Percentiles rank a stretch among this genome's conserved stretches.
Conservation (phyloP, 2,888 invertebrate genomes). For the Eilema caniola region DNA sequence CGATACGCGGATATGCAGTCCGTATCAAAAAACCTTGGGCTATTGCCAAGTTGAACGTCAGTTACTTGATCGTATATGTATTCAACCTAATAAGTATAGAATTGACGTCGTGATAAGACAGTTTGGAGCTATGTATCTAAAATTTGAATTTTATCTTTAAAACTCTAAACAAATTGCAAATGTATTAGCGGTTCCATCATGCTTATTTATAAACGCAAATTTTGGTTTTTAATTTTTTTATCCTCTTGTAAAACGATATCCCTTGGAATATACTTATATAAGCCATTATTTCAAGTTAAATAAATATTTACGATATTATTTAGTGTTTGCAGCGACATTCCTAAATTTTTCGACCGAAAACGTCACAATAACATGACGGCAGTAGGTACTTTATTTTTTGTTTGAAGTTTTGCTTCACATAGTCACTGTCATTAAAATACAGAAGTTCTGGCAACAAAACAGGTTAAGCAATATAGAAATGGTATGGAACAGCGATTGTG, state of each 20-base stretch:
- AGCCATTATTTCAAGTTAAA: background rate
- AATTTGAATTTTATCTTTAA: background rate
- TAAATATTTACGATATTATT: background rate
- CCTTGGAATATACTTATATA: background rate
- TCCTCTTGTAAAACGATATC: background rate
- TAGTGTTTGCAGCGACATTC: background rate
- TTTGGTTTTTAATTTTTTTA: background rate
- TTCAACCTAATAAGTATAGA: slow-evolving; percentile 20
- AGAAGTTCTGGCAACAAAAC: slow-evolving; percentile 5
- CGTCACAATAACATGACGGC: slow-evolving; percentile 8
- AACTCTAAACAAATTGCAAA: background rate
- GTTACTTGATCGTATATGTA: slow-evolving; percentile 50
- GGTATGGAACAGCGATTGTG: slow-evolving; percentile 66
- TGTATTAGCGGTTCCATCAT: background rate
- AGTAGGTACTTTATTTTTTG: background rate
- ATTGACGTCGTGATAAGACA: background rate
- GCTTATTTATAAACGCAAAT: background rate
- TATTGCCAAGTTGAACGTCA: slow-evolving; percentile 67
- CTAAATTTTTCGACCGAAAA: background rate
- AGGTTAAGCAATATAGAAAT: slow-evolving; percentile 33
- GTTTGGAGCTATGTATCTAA: background rate
- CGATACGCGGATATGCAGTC: slow-evolving; percentile 48
- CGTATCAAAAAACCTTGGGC: slow-evolving; percentile 70
- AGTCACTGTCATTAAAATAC: slow-evolving; percentile 8
- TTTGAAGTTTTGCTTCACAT: background rate